phyloP scores from a whole-genome alignment of 2,113 vertebrate genomes.

The Cebidichthys violaceus region DNA sequence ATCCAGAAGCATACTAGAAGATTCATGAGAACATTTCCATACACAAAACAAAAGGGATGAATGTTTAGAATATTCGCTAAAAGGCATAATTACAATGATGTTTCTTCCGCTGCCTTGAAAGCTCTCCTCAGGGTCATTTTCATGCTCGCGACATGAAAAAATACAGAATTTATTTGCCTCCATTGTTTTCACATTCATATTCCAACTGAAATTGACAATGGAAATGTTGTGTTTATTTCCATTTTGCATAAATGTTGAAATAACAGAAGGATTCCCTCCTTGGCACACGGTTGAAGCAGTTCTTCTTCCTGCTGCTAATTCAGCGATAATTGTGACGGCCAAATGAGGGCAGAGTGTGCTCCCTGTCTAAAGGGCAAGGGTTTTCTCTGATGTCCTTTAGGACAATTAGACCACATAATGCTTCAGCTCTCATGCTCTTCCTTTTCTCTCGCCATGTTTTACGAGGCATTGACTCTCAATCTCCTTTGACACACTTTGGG shows the following conservation, averaged over 20 bases:
- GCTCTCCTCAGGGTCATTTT: conserved; percentile 55
- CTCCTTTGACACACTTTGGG: conserved; percentile 62
- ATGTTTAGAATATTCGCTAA: conserved; percentile 64
- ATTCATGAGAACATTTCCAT: conserved; percentile 70
- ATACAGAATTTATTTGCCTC: conserved; percentile 42
- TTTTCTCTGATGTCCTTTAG: conserved; percentile 37
- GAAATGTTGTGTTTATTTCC: conserved; percentile 46
- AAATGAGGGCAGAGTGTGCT: conserved; percentile 34
- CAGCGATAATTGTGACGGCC: conserved; percentile 26
- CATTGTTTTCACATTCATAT: conserved; percentile 36
- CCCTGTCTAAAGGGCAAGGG: conserved; percentile 24
- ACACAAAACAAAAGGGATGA: conserved; percentile 56
- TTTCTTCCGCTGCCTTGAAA: conserved; percentile 53
- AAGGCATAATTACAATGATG: conserved; percentile 57
- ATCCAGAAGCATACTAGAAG: conserved; percentile 64
- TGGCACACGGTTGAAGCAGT: conserved; percentile 3
- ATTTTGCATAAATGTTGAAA: conserved; percentile 10
- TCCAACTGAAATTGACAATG: conserved; percentile 25
- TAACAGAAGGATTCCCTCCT: conserved; percentile 8
- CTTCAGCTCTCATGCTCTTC: conserved; percentile 12
- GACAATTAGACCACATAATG: conserved; percentile 47
- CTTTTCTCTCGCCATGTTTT: conserved; percentile 27
- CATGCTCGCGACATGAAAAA: conserved; percentile 32
- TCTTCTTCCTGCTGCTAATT: conserved; percentile 21
- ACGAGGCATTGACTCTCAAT: conserved; percentile 53